Percentiles rank a stretch among this genome's conserved stretches.
phyloP scores from a whole-genome alignment of 1,140 invertebrate genomes.

The Drosophila lini region DNA sequence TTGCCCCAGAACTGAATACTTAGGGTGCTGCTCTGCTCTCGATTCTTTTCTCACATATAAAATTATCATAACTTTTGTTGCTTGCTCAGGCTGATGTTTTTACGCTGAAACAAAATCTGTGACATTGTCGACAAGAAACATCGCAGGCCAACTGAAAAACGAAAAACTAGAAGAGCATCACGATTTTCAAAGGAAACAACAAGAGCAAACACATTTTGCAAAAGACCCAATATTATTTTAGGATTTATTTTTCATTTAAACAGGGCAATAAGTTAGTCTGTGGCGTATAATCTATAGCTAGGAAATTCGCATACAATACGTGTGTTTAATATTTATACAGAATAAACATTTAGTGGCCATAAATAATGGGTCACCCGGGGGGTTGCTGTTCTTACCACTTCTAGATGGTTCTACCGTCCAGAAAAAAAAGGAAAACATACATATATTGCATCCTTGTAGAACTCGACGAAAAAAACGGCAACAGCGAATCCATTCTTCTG shows the following conservation, averaged over 20 bases:
- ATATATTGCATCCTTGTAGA: neutral
- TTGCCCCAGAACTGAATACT: conserved; percentile 15
- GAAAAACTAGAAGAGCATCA: conserved; percentile 33
- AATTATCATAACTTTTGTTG: conserved; percentile 67
- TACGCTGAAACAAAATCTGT: conserved; percentile 73
- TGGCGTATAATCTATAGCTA: conserved; percentile 38
- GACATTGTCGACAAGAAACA: conserved; percentile 69
- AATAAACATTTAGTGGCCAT: conserved; percentile 40
- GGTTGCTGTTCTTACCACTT: conserved; percentile 4
- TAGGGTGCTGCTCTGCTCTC: conserved; percentile 27
- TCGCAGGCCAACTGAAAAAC: conserved; percentile 40
- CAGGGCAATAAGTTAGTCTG: conserved; percentile 19
- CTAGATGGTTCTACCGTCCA: conserved; percentile 22
- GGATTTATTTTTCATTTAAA: conserved; percentile 35
- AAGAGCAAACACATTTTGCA: conserved; percentile 16
- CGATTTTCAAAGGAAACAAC: conserved; percentile 11
- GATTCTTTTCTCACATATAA: conserved; percentile 68
- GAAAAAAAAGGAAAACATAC: neutral
- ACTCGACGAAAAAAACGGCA: neutral
- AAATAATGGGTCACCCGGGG: conserved; percentile 30
- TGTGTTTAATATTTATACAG: conserved; percentile 33
- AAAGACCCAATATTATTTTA: conserved; percentile 17
- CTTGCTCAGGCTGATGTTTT: conserved; percentile 24
- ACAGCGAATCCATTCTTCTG: conserved; percentile 32
- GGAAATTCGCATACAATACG: conserved; percentile 14